phyloP scores from a whole-genome alignment of 2,888 invertebrate genomes.

The Thecocarcelia acutangulata region DNA sequence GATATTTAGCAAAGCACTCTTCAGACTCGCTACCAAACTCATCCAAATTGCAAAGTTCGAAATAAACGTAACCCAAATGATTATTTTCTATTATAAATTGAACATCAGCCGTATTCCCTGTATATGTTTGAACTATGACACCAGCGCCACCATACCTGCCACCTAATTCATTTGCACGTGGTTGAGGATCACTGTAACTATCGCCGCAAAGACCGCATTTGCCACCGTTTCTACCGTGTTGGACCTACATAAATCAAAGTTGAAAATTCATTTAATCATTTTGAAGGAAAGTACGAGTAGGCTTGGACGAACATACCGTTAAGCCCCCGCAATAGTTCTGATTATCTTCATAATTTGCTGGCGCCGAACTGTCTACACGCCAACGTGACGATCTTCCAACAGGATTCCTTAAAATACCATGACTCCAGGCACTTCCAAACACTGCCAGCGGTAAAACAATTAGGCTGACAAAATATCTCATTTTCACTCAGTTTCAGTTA shows the following conservation, averaged over 20 bases:
- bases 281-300: too few relatives aligned
- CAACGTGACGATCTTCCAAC: slow-evolving; percentile 7
- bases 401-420: neutral
- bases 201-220: slow-evolving; percentile 1
- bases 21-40: neutral
- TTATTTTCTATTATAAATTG: neutral
- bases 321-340: neutral
- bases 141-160: neutral
- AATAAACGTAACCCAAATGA: neutral
- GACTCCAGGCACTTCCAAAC: neutral
- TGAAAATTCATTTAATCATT: too few relatives aligned
- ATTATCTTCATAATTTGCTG: neutral
- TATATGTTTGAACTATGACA: neutral
- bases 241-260: neutral
- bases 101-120: too few relatives aligned
- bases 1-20: neutral
- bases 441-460: too few relatives aligned
- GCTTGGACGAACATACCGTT: neutral
- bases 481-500: too few relatives aligned
- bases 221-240: neutral
- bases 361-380: neutral
- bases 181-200: neutral
- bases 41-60: neutral
- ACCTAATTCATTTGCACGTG: slow-evolving; percentile 3
- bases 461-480: too few relatives aligned